A percentile compares a stretch with the other conserved stretches of the same genome.
phyloP scores from a whole-genome alignment of 2,113 vertebrate genomes.

The Zosterops borbonicus region DNA sequence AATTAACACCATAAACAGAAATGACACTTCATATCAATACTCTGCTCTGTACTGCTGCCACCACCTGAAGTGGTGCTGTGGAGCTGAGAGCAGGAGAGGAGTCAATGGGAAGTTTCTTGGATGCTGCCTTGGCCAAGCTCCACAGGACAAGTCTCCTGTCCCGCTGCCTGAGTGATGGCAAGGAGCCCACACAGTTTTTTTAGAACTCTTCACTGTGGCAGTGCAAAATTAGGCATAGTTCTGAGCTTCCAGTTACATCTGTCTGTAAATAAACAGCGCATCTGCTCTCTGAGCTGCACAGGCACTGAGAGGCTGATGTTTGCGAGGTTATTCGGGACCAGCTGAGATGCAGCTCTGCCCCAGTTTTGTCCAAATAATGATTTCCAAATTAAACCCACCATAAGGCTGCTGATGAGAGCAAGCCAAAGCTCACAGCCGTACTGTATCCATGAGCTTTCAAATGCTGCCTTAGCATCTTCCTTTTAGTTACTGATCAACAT shows the following conservation, averaged over 20 bases:
- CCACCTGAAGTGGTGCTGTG: background rate
- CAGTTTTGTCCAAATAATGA: conserved; percentile 14
- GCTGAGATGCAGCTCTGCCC: conserved; percentile 12
- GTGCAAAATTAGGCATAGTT: background rate
- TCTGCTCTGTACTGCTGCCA: background rate
- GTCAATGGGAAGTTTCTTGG: background rate
- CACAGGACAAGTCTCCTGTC: rapidly evolving
- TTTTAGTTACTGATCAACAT: background rate
- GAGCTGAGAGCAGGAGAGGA: background rate
- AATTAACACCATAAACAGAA: background rate
- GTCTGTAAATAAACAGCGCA: background rate
- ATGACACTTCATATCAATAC: background rate
- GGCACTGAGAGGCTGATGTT: background rate
- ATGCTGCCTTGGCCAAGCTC: background rate
- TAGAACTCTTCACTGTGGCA: background rate
- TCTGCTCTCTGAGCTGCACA: background rate
- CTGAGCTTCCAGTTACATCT: background rate
- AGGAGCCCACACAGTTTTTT: background rate
- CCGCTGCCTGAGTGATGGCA: background rate
- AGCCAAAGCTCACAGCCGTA: background rate
- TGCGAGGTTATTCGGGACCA: background rate
- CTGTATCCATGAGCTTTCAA: background rate
- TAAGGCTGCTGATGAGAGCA: background rate
- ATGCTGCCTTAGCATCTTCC: background rate
- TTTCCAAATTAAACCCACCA: conserved; percentile 27